Conservation (phyloP, 2,888 invertebrate genomes). For the Acheta domesticus region DNA sequence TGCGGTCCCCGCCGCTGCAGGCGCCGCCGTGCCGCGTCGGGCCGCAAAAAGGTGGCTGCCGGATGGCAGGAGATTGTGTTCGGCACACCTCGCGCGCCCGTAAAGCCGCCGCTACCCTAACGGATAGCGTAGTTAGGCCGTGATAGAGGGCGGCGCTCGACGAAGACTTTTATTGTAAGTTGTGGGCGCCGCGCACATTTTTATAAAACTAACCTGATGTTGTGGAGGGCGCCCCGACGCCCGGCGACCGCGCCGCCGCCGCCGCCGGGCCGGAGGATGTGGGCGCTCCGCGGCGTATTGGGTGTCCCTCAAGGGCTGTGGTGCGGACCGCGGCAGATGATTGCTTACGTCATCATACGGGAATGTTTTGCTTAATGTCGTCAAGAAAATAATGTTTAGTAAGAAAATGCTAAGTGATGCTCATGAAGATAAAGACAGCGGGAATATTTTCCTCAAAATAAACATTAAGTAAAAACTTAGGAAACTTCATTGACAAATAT, state of each 20-base stretch:
- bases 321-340: too few relatives aligned
- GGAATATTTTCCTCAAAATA: too few relatives aligned
- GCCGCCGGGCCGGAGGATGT: background rate
- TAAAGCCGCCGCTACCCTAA: background rate
- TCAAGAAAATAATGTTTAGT: too few relatives aligned
- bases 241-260: background rate
- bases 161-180: slow-evolving; percentile 18
- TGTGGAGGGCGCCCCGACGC: background rate
- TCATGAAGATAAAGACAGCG: too few relatives aligned
- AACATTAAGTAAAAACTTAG: too few relatives aligned
- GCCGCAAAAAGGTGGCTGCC: slow-evolving; percentile 1
- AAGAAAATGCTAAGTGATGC: too few relatives aligned
- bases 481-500: too few relatives aligned
- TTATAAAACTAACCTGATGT: slow-evolving; percentile 18
- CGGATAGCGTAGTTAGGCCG: background rate
- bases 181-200: slow-evolving; percentile 18
- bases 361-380: too few relatives aligned
- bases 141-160: slow-evolving; percentile 6
- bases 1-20: background rate
- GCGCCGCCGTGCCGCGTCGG: background rate
- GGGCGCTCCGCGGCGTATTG: background rate
- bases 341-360: too few relatives aligned
- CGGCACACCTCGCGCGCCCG: slow-evolving; percentile 4
- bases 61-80: slow-evolving; percentile 6
- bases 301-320: too few relatives aligned